Base-by-base conservation (phyloP, 1,140 invertebrate genomes). In the Eupeodes corollae region DNA sequence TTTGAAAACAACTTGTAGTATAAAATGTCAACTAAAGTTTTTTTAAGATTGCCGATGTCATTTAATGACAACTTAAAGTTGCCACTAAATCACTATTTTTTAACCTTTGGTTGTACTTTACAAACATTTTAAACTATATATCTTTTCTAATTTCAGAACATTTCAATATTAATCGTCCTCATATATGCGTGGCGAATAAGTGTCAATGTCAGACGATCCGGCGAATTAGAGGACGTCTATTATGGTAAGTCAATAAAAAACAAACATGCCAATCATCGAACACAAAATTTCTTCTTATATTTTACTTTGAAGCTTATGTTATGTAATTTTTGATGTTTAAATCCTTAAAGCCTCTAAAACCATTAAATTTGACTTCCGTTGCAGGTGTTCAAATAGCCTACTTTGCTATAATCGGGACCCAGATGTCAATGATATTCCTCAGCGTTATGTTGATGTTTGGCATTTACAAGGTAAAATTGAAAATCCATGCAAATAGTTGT, bases 311-410 rank as follows among this genome's bases (percentile, higher is more conserved):
- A n/a, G n/a, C 8, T 26, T 26, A 5, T 26, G 21, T 26, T 26
- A 26, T 26, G 21, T 26, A n/a, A n/a, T n/a, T n/a, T n/a, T 26
- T 26, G 21, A 26, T 8, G 21, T 26, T 3, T 5, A 26, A 5
- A 26, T 26, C 21, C 3, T 26, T 5, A 26, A 26, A 26, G 8
- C 21, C 21, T 26, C n/a, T n/a, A n/a, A n/a, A n/a, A n/a, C n/a
- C n/a, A 26, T 26, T 26, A 26, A 26, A 26, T 26, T 26, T 26
- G 21, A 26, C 0, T 37, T 11, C 56, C 52, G 56, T 73, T 70
- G 16, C 76, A 83, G 81, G 81, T 70, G 81, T 83, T 52, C 81
- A 83, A 74, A 82, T 83, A 63, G 79, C 81, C 47, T 82, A 83
- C 65, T 75, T 82, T 54, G 79, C 80, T 50, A 82, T 83, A 53